Percentiles rank a stretch among this genome's conserved stretches.
phyloP scores from a whole-genome alignment of 2,888 invertebrate genomes.

The Germaria angustata region DNA sequence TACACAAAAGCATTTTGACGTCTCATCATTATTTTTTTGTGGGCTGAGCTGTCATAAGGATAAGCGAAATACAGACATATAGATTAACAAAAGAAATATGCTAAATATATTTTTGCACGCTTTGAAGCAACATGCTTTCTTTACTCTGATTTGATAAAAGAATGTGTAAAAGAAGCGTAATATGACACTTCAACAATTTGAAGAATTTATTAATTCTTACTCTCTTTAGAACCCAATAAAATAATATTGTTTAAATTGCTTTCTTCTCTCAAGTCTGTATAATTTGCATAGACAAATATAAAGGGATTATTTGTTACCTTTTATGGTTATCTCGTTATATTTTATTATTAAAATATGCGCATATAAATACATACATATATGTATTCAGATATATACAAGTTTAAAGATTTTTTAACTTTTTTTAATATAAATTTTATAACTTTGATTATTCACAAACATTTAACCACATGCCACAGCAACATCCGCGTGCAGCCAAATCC shows the following conservation, averaged over 20 bases:
- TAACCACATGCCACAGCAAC: constrained; percentile 1
- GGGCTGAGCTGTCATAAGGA: too few species aligned
- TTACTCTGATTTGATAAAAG: background rate
- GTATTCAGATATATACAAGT: too few species aligned
- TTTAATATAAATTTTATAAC: background rate
- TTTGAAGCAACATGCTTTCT: too few species aligned
- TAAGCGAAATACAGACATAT: too few species aligned
- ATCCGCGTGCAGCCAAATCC: background rate
- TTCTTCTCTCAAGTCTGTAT: background rate
- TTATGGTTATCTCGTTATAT: background rate
- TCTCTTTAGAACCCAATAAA: background rate
- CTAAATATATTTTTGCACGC: too few species aligned
- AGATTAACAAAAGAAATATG: too few species aligned
- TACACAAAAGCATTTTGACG: too few species aligned
- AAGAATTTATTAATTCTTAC: background rate
- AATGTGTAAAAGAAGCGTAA: background rate
- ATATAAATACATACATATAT: too few species aligned
- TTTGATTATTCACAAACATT: constrained; percentile 14
- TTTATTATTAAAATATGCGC: background rate
- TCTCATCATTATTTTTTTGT: too few species aligned
- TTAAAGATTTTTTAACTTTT: background rate
- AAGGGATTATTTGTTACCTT: background rate
- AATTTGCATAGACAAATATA: background rate
- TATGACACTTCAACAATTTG: background rate
- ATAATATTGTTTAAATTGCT: background rate